Conservation (phyloP, 2,113 vertebrate genomes). For the Cariama cristata region DNA sequence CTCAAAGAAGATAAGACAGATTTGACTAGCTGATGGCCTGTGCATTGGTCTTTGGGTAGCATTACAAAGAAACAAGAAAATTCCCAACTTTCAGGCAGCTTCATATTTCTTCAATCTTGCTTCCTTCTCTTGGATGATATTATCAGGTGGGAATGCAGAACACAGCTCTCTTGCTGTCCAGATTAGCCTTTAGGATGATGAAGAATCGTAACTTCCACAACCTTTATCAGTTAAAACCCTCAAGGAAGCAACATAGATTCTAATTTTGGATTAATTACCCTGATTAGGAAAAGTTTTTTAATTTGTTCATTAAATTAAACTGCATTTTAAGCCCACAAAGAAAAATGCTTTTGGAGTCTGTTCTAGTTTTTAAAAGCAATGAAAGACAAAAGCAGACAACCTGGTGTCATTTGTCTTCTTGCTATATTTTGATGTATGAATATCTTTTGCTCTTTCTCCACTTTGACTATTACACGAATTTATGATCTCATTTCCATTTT, state of each 20-base stretch:
- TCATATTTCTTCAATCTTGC: neutral
- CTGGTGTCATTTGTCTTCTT: neutral
- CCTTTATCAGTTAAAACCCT: neutral
- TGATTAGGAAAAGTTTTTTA: neutral
- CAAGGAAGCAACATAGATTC: neutral
- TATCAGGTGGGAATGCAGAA: neutral
- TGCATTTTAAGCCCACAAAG: neutral
- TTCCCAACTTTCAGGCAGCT: neutral
- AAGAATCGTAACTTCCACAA: neutral
- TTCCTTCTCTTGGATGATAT: neutral
- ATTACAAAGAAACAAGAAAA: neutral
- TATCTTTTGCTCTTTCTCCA: neutral
- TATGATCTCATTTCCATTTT: slow-evolving; percentile 19
- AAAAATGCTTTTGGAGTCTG: neutral
- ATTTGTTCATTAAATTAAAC: neutral
- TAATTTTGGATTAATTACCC: neutral
- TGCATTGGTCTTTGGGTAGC: neutral
- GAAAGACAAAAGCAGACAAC: neutral
- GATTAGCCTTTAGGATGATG: neutral
- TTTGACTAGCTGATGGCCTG: neutral
- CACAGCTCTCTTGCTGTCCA: neutral
- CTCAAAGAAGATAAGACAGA: neutral
- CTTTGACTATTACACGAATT: neutral
- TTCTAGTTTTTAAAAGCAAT: neutral
- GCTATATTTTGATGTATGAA: neutral